These are phyloP conservation scores for Nerophis lumbriciformis DNA, from an alignment of 2,113 vertebrate genomes.

Conservation along the genomic window DNA sequence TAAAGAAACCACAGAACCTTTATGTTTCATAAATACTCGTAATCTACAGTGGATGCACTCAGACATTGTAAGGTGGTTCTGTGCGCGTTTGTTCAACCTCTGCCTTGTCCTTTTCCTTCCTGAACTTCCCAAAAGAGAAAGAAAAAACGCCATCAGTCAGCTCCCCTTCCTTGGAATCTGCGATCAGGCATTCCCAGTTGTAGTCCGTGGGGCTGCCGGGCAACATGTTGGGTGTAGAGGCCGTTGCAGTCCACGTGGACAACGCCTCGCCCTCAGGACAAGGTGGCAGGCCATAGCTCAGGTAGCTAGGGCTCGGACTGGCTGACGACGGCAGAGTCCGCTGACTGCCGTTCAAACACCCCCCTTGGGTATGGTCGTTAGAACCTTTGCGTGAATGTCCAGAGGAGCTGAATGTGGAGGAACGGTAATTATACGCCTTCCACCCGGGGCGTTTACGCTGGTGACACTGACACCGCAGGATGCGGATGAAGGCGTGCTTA, in stretches of 20 bases:
- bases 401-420: conserved; percentile 79
- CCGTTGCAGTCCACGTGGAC: conserved; percentile 67
- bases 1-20: not conserved
- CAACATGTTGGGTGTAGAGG: conserved; percentile 62
- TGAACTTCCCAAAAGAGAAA: conserved; percentile 55
- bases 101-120: conserved; percentile 40
- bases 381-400: conserved; percentile 79
- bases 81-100: conserved; percentile 24
- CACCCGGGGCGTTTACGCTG: conserved; percentile 77
- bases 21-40: conserved; percentile 23
- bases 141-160: conserved; percentile 30
- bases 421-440: conserved; percentile 82
- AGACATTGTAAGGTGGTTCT: conserved; percentile 42
- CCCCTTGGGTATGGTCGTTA: conserved; percentile 71
- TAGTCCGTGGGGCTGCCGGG: conserved; percentile 63
- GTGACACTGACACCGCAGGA: conserved; percentile 86
- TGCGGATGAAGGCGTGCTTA: conserved; percentile 91
- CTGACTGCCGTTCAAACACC: conserved; percentile 86
- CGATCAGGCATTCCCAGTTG: conserved; percentile 29
- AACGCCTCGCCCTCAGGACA: conserved; percentile 75
- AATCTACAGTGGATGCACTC: conserved; percentile 28
- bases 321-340: conserved; percentile 77
- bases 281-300: conserved; percentile 69
- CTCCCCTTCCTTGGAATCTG: conserved; percentile 21
- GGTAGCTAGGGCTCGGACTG: conserved; percentile 74